A percentile compares a stretch with the other conserved stretches of the same genome.
Conservation (phyloP, 2,113 vertebrate species). For the Pedionomus torquatus region DNA sequence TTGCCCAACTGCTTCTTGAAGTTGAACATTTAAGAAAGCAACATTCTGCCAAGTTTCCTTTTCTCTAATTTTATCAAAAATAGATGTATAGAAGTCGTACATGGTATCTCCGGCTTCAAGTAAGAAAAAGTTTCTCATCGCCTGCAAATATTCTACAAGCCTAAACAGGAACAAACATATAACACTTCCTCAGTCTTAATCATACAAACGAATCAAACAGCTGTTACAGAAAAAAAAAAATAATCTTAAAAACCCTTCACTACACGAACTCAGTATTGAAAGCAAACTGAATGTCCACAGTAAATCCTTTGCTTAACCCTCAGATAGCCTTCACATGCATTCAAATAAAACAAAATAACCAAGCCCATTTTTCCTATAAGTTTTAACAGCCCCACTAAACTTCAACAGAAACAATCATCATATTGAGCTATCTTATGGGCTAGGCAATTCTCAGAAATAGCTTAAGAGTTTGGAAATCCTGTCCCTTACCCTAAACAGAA, state of each 20-base stretch:
- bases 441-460: not conserved
- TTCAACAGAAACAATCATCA: not conserved
- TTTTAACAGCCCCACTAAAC: not conserved
- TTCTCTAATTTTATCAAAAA: conserved; percentile 97
- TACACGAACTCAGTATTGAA: not conserved
- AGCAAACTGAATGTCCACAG: not conserved
- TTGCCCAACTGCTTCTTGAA: conserved; percentile 96
- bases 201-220: not conserved
- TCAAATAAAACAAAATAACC: not conserved
- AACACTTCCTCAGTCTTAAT: not conserved
- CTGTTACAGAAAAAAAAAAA: not conserved
- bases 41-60: conserved; percentile 95
- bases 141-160: conserved; percentile 93
- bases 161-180: conserved; percentile 64
- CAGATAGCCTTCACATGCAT: not conserved
- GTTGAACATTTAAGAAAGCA: conserved; percentile 91
- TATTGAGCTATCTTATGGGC: not conserved
- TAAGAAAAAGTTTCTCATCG: conserved; percentile 98
- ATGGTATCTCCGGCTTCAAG: conserved; percentile 99
- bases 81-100: conserved; percentile 98
- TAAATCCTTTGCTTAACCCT: not conserved
- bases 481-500: not conserved
- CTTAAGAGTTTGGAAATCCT: not conserved
- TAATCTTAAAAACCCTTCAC: not conserved
- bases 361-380: not conserved